Percentiles rank a stretch among this genome's conserved stretches.
Evolutionary conservation across 2,888 invertebrate species (phyloP).

Genomic region (Alloscopus bannaensis): DNA sequence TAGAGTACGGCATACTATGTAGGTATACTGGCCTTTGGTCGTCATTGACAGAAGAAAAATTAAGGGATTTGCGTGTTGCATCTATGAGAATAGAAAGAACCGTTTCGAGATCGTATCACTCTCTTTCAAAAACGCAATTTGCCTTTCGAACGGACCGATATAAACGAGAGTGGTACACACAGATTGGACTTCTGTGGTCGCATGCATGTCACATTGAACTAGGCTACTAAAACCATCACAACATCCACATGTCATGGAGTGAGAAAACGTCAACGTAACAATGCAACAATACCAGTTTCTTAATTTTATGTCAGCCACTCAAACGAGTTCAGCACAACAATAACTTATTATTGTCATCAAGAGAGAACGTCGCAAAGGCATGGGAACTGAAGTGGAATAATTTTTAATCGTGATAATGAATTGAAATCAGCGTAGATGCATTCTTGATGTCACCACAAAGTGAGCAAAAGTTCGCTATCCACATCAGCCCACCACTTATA

Average conservation of each 20-base stretch:
- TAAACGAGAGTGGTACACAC: too few relatives aligned
- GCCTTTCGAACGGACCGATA: too few relatives aligned
- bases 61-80: too few relatives aligned
- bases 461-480: neutral
- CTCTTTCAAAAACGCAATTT: too few relatives aligned
- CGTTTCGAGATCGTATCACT: too few relatives aligned
- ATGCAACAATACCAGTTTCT: conserved; percentile 36
- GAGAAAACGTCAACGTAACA: conserved; percentile 32
- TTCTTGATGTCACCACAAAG: conserved; percentile 10
- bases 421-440: neutral
- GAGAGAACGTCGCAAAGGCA: neutral
- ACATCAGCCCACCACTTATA: neutral
- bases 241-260: conserved; percentile 38
- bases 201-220: too few relatives aligned
- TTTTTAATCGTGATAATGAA: conserved; percentile 44
- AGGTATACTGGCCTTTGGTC: too few relatives aligned
- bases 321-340: conserved; percentile 21
- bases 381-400: conserved; percentile 34
- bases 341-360: conserved; percentile 27
- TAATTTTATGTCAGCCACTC: conserved; percentile 37
- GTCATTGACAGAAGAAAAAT: too few relatives aligned
- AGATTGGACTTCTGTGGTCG: too few relatives aligned
- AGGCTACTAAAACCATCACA: neutral
- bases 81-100: too few relatives aligned
- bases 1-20: too few relatives aligned